phyloP scores from a whole-genome alignment of 2,888 invertebrate genomes.

The Pecten maximus region DNA sequence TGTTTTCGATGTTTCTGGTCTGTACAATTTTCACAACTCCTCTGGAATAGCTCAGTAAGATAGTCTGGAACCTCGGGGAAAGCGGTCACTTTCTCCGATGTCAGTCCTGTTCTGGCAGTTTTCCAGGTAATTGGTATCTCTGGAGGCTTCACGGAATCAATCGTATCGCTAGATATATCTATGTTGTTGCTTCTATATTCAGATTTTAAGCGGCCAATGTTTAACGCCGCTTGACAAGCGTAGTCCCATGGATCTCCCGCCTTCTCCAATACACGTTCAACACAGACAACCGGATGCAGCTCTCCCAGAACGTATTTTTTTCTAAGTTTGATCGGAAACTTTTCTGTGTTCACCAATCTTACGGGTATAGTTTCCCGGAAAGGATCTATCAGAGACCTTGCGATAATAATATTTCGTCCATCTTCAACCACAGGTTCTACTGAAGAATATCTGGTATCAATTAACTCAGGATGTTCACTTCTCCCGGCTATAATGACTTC shows the following conservation, averaged over 20 bases:
- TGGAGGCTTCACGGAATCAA: too few relatives aligned
- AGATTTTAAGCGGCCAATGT: too few relatives aligned
- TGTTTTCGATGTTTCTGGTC: too few relatives aligned
- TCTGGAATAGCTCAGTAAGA: too few relatives aligned
- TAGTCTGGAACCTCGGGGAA: too few relatives aligned
- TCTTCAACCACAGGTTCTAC: conserved; percentile 38
- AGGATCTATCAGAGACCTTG: conserved; percentile 37
- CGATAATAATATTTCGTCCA: conserved; percentile 8
- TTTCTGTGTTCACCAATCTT: conserved; percentile 35
- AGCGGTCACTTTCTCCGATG: too few relatives aligned
- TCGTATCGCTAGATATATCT: too few relatives aligned
- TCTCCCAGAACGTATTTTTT: conserved; percentile 36
- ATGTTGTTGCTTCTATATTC: too few relatives aligned
- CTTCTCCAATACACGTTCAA: background rate
- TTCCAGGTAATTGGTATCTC: too few relatives aligned
- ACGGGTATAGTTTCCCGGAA: conserved; percentile 22
- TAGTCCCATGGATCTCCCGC: background rate
- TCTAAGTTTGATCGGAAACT: conserved; percentile 31
- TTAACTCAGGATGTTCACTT: background rate
- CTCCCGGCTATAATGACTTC: conserved; percentile 38
- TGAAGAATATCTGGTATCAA: conserved; percentile 41
- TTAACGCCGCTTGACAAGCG: too few relatives aligned
- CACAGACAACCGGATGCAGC: background rate
- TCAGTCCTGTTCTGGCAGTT: background rate
- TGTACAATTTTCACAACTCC: too few relatives aligned